phyloP scores from a whole-genome alignment of 2,888 invertebrate species.

The Limulus polyphemus region DNA sequence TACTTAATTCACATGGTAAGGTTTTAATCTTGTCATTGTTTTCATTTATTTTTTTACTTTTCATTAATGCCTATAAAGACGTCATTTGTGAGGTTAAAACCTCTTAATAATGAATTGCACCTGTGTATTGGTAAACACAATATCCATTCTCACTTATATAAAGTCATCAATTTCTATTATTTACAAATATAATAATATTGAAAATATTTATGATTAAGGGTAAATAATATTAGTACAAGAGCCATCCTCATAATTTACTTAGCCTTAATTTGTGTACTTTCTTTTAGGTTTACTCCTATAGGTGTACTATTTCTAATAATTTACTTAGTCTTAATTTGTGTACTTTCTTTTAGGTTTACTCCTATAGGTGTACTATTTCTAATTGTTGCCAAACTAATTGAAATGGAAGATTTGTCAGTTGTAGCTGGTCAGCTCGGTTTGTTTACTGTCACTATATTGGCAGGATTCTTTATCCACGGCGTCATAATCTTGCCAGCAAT shows the following conservation, averaged over 20 bases:
- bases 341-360: constrained; percentile 54
- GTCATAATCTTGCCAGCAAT: constrained; percentile 76
- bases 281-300: constrained; percentile 67
- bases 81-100: no score
- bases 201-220: not conserved
- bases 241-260: not conserved
- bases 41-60: no score
- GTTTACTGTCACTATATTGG: constrained; percentile 82
- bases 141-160: no score
- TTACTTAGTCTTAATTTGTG: not conserved
- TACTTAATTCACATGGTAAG: no score
- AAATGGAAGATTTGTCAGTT: constrained; percentile 70
- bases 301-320: constrained; percentile 82
- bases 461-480: constrained; percentile 84
- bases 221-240: not conserved
- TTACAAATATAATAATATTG: not conserved
- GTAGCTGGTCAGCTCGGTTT: constrained; percentile 76
- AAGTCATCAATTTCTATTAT: no score
- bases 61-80: no score
- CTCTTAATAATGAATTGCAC: no score
- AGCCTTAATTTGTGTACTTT: not conserved
- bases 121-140: no score
- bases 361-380: constrained; percentile 79
- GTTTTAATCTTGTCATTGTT: no score
- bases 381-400: constrained; percentile 78